Evolutionary conservation across 2,797 vertebrate species (phyloP).

Genomic region (Delichon dasypus): DNA sequence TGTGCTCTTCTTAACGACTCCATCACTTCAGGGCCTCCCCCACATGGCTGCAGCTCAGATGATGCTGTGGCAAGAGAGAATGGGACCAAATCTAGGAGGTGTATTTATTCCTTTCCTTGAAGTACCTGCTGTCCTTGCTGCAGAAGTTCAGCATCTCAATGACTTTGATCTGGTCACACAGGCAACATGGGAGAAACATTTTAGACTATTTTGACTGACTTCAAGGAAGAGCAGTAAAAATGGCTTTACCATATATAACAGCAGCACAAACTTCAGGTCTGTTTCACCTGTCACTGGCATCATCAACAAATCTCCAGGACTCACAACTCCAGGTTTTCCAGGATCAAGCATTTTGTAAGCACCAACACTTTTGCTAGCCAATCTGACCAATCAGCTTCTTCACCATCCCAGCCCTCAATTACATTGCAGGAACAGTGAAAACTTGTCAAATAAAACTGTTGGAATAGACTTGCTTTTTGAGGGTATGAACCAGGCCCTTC

Average conservation of each 20-base stretch:
- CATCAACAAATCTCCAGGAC: neutral
- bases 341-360: neutral
- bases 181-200: neutral
- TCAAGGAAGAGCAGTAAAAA: neutral
- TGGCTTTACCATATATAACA: neutral
- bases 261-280: neutral
- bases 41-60: rapidly evolving
- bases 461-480: neutral
- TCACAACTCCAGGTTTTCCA: neutral
- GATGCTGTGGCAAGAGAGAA: neutral
- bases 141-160: neutral
- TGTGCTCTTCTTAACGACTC: rapidly evolving
- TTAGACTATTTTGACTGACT: neutral
- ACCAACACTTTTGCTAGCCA: neutral
- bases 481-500: neutral
- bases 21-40: neutral
- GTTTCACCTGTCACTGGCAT: neutral
- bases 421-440: neutral
- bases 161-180: neutral
- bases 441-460: neutral
- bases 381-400: neutral
- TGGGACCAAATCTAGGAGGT: rapidly evolving
- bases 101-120: neutral
- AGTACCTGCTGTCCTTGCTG: neutral
- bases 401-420: neutral